Evolutionary conservation across 2,888 invertebrate species (phyloP), one percentile per base, ranked within the genome.

Genomic region (Anoplius nigerrimus): DNA sequence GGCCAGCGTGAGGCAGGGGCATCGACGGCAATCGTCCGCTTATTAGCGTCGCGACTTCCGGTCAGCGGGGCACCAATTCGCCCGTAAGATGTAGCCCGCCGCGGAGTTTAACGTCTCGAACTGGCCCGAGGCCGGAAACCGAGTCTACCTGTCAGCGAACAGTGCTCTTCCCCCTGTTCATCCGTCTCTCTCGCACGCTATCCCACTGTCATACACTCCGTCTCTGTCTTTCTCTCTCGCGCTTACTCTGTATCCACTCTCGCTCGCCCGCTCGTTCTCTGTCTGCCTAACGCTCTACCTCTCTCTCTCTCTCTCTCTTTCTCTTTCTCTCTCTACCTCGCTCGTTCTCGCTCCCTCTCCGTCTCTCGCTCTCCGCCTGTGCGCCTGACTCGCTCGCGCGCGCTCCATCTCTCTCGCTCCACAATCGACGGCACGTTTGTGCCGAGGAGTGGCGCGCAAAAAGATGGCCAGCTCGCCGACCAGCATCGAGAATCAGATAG

Each of bases 401-500:
- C 67, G 74, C 67, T 69, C 69, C 69, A 71, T 62, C 68, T 65
- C 51, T 51, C 46, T 67, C 54, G 56, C 53, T 58, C 61, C 53
- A 58, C 63, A 64, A 48, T 58, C 52, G 18, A 55, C 16, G 11
- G 57, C 62, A 55, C 65, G 62, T 60, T 34, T 34, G 34, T 34
- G 34, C 34, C 52, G 64, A 69, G 66, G 71, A 68, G 69, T 67
- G 66, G 70, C 72, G 75, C 59, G 70, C 66, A 43, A 71, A 72
- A 84, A 79, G 86, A 92, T 92, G 92, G 92, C 92, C 80, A 91
- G 90, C 87, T 92, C 93, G 82, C 92, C 93, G 76, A 92, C 92
- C 78, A 94, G 92, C 81, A 93, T 94, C 89, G 95, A 95, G 90
- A 94, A 93, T 84, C 94, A 95, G 91, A 95, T 95, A 90, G 95